Evolutionary conservation across 2,888 invertebrate species (phyloP).

Genomic region (Melipona beecheii): DNA sequence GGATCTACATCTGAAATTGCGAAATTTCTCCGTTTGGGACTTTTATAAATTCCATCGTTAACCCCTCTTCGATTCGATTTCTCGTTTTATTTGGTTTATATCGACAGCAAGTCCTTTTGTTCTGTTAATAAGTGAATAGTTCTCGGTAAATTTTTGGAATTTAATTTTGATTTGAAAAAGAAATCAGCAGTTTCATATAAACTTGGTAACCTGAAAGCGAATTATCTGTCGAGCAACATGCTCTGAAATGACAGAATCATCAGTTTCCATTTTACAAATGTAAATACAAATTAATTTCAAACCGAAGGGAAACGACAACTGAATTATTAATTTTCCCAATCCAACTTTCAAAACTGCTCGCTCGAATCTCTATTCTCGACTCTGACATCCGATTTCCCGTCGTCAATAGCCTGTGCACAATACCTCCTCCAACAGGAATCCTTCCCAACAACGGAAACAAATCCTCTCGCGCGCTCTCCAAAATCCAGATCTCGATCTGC

Average conservation of each 20-base stretch:
- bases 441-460: not conserved
- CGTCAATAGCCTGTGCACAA: not conserved
- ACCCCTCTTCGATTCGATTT: no score
- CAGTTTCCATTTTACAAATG: not conserved
- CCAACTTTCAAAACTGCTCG: not conserved
- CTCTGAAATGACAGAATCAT: no score
- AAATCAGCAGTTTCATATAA: no score
- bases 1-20: no score
- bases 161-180: no score
- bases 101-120: no score
- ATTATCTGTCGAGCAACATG: not conserved
- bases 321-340: not conserved
- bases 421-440: not conserved
- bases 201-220: no score
- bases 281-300: not conserved
- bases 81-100: no score
- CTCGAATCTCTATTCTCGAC: not conserved
- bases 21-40: no score
- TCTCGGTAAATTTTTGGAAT: no score
- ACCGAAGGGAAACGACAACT: not conserved
- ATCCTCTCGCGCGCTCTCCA: not conserved
- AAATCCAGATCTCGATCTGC: constrained; percentile 44
- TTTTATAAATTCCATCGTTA: no score
- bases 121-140: no score
- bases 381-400: not conserved